Evolutionary conservation across 2,888 invertebrate species (phyloP).

Genomic region (Sphaerophoria rueppellii): DNA sequence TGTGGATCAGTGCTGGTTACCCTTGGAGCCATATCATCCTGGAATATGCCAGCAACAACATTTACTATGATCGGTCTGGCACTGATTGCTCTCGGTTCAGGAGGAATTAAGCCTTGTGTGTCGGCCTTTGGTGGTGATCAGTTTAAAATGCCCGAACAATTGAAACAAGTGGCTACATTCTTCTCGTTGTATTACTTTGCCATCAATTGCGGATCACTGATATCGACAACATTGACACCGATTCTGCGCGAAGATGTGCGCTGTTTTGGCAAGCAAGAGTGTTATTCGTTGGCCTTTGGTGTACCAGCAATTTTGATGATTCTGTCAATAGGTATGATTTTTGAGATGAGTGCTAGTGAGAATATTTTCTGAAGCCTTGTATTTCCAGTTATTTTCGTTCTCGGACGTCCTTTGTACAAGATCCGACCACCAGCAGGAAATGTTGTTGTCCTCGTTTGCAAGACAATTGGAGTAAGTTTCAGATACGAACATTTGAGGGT

Average conservation of each 20-base stretch:
- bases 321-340: conserved; percentile 85
- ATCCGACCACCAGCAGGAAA: conserved; percentile 88
- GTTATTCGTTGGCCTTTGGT: conserved; percentile 89
- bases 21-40: conserved; percentile 83
- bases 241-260: conserved; percentile 87
- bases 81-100: conserved; percentile 89
- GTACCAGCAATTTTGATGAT: conserved; percentile 89
- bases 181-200: conserved; percentile 91
- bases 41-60: conserved; percentile 83
- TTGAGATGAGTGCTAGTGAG: conserved; percentile 22
- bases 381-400: conserved; percentile 87
- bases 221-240: conserved; percentile 90
- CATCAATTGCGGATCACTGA: conserved; percentile 86
- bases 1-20: conserved; percentile 87
- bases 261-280: conserved; percentile 87
- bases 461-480: conserved; percentile 86
- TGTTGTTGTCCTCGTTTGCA: conserved; percentile 86
- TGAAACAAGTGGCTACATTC: conserved; percentile 86
- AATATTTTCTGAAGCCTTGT: conserved; percentile 77
- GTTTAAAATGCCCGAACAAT: conserved; percentile 86
- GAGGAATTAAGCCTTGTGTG: conserved; percentile 93
- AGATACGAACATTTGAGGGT: background rate
- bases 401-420: conserved; percentile 86
- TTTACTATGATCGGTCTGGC: conserved; percentile 87
- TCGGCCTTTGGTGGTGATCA: conserved; percentile 93